phyloP scores from a whole-genome alignment of 2,888 invertebrate species.

The Eremobia ochroleuca region DNA sequence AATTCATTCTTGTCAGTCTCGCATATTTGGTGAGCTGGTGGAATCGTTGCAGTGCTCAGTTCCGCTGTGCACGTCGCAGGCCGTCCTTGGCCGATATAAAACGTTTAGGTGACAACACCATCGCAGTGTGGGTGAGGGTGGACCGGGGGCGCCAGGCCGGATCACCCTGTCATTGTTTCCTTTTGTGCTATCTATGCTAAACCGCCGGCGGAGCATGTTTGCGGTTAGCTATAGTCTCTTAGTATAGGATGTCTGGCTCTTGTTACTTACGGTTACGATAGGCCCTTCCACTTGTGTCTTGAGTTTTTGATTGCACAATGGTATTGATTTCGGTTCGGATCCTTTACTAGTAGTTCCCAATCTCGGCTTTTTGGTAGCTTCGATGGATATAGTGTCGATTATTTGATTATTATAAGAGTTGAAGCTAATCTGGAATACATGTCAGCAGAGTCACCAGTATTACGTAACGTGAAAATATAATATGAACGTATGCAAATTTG shows the following conservation, averaged over 20 bases:
- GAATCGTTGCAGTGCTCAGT: slow-evolving; percentile 70
- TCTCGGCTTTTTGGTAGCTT: slow-evolving; percentile 1
- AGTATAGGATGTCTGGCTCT: slow-evolving; percentile 51
- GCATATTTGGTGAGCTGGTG: slow-evolving; percentile 65
- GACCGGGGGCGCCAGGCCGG: slow-evolving; percentile 73
- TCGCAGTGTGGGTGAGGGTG: slow-evolving; percentile 72
- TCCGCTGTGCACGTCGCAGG: slow-evolving; percentile 74
- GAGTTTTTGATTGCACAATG: slow-evolving; percentile 35
- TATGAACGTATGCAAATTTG: slow-evolving; percentile 27
- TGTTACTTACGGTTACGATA: slow-evolving; percentile 52
- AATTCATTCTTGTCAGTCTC: slow-evolving; percentile 73
- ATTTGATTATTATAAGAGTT: slow-evolving; percentile 1
- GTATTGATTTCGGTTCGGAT: slow-evolving; percentile 33
- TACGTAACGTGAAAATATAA: neutral
- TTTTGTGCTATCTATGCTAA: slow-evolving; percentile 76
- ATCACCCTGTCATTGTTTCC: slow-evolving; percentile 82
- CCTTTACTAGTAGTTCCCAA: slow-evolving; percentile 1
- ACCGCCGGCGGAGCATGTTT: slow-evolving; percentile 70
- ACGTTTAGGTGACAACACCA: slow-evolving; percentile 81
- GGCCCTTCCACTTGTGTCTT: slow-evolving; percentile 43
- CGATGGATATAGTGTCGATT: neutral
- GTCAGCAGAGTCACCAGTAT: neutral
- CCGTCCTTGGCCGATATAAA: slow-evolving; percentile 87
- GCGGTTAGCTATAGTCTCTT: slow-evolving; percentile 65
- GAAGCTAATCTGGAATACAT: neutral